Evolutionary conservation across 1,140 invertebrate species (phyloP).

Genomic region (Rhizoglyphus robini): DNA sequence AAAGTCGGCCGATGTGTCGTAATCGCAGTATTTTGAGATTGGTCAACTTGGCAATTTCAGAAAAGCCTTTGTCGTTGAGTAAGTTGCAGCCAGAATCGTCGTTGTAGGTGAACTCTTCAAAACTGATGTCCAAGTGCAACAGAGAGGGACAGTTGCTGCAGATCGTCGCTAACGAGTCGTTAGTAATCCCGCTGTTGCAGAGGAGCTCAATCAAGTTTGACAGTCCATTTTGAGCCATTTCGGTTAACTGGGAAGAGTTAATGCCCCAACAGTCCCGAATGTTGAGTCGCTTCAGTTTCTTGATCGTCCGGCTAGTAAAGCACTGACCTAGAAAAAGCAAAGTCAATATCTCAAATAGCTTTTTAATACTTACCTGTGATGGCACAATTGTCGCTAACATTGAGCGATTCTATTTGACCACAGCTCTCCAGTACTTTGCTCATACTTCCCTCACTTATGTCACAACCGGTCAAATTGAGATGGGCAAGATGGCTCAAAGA

Average conservation of each 20-base stretch:
- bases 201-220: conserved; percentile 1
- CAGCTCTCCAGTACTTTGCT: not conserved
- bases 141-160: not conserved
- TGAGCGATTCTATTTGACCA: not conserved
- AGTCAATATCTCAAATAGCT: not conserved
- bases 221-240: not conserved
- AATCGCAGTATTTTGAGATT: not conserved
- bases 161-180: not conserved
- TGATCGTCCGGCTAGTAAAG: not conserved
- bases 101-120: conserved; percentile 13
- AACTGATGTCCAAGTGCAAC: conserved; percentile 14
- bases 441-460: not conserved
- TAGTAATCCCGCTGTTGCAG: conserved; percentile 13
- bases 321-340: conserved; percentile 2
- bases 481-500: not conserved
- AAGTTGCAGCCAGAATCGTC: not conserved
- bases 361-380: conserved; percentile 1
- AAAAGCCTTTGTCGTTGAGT: not conserved
- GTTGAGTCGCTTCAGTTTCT: conserved; percentile 8
- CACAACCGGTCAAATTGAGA: conserved; percentile 9
- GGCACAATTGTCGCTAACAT: conserved; percentile 3
- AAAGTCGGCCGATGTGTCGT: conserved; percentile 9
- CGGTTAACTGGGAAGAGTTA: not conserved
- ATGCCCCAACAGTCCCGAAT: conserved; percentile 16
- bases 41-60: not conserved